These are phyloP conservation scores for Pachypsylla venusta DNA, from an alignment of 1,140 invertebrate species.

Conservation along the genomic window DNA sequence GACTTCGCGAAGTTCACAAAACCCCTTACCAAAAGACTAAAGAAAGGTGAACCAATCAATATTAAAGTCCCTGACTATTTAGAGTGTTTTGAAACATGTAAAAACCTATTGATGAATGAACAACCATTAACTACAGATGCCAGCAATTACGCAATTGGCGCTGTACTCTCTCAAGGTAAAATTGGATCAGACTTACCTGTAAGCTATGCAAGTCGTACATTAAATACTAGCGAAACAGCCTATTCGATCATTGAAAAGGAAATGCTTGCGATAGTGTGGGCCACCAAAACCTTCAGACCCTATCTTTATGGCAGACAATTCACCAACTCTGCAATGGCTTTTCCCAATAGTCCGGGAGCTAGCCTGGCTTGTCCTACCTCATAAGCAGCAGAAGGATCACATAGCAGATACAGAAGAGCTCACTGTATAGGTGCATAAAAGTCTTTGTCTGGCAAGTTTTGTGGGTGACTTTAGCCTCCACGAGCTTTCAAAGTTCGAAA, in stretches of 20 bases:
- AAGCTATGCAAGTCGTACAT: not conserved
- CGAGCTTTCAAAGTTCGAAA: too few relatives aligned
- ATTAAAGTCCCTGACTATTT: not conserved
- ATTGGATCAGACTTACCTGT: not conserved
- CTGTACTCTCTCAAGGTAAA: not conserved
- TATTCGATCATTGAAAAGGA: constrained; percentile 33
- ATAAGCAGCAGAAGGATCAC: too few relatives aligned
- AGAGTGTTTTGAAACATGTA: constrained; percentile 28
- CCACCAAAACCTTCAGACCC: constrained; percentile 29
- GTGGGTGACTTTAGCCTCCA: too few relatives aligned
- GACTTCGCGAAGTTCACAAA: constrained; percentile 23
- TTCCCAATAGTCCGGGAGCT: too few relatives aligned
- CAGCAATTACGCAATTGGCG: not conserved
- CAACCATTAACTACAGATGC: constrained; percentile 26
- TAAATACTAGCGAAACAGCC: constrained; percentile 21
- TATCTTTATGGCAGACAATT: constrained; percentile 32
- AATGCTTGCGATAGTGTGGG: constrained; percentile 36
- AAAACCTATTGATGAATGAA: constrained; percentile 29
- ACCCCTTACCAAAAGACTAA: constrained; percentile 23
- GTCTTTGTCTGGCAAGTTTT: too few relatives aligned
- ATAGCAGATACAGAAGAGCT: too few relatives aligned
- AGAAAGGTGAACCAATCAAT: constrained; percentile 10
- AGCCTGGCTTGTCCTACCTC: too few relatives aligned
- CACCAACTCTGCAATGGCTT: constrained; percentile 32
- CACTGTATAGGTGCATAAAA: too few relatives aligned